These are phyloP conservation scores for Drosophila novamexicana DNA, from an alignment of 1,140 invertebrate species.

Conservation along the genomic window DNA sequence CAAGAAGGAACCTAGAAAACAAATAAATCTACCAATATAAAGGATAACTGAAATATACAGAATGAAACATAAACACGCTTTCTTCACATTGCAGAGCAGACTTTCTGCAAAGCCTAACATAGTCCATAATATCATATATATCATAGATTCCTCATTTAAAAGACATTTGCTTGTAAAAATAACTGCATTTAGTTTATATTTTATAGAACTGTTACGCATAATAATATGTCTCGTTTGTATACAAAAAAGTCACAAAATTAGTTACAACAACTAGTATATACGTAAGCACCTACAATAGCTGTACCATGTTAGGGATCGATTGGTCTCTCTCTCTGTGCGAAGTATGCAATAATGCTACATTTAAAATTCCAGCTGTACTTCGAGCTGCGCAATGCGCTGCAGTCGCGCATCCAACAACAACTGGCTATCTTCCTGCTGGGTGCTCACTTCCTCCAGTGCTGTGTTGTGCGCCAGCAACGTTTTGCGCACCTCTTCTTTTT, in stretches of 20 bases:
- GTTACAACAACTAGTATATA: constrained; percentile 32
- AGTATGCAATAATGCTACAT: constrained; percentile 23
- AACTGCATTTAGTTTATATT: constrained; percentile 37
- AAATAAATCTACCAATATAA: no score
- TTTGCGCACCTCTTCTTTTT: constrained; percentile 39
- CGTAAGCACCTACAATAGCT: constrained; percentile 25
- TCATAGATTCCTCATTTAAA: neutral
- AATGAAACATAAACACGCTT: no score
- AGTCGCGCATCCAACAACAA: constrained; percentile 49
- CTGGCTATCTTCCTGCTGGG: constrained; percentile 8
- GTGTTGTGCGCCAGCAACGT: constrained; percentile 49
- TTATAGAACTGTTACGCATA: constrained; percentile 18
- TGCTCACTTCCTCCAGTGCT: constrained; percentile 35
- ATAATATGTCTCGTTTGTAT: constrained; percentile 10
- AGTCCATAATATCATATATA: no score
- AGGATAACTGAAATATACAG: no score
- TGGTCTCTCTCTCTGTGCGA: neutral
- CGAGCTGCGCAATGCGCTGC: constrained; percentile 32
- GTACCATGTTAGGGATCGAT: neutral
- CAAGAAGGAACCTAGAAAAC: no score
- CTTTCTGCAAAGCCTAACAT: no score
- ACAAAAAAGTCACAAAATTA: constrained; percentile 25
- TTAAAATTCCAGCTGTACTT: constrained; percentile 49
- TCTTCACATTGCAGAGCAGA: no score
- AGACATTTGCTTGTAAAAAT: constrained; percentile 30